phyloP scores from a whole-genome alignment of 2,113 vertebrate species.

The Brachypteracias leptosomus region DNA sequence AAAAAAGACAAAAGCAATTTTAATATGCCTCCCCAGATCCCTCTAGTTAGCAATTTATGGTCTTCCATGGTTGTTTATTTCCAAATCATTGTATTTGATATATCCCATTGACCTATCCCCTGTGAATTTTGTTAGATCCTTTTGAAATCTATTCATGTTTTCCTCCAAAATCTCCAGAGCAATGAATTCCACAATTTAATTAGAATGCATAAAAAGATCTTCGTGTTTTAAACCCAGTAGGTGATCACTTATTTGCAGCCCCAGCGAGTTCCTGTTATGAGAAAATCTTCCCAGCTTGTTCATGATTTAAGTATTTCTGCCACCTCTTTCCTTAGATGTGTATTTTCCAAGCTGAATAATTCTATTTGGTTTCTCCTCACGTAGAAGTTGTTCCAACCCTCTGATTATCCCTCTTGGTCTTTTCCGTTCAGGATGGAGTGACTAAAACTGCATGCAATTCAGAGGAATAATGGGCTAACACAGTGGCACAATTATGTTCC shows the following conservation, averaged over 20 bases:
- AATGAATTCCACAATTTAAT: background rate
- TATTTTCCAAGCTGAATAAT: slow-evolving; percentile 23
- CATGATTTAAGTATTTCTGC: slow-evolving; percentile 1
- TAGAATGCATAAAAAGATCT: background rate
- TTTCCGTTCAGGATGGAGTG: slow-evolving; percentile 22
- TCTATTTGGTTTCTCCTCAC: slow-evolving; percentile 42
- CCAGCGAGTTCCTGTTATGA: background rate
- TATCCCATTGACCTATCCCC: background rate
- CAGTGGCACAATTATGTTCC: slow-evolving; percentile 17
- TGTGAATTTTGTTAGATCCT: background rate
- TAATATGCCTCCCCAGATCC: background rate
- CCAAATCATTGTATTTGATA: background rate
- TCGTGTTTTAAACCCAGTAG: slow-evolving; percentile 9
- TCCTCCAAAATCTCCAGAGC: background rate
- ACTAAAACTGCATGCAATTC: background rate
- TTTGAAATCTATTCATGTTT: background rate
- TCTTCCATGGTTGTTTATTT: background rate
- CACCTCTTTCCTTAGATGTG: background rate
- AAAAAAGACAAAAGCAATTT: background rate
- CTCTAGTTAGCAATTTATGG: background rate
- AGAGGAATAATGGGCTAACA: slow-evolving; percentile 33
- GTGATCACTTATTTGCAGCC: background rate
- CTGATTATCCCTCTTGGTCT: slow-evolving; percentile 46
- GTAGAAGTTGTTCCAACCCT: slow-evolving; percentile 31
- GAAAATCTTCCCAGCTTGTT: slow-evolving; percentile 20